Conservation (phyloP, 2,888 invertebrate genomes). For the Metopia argyrocephala region DNA sequence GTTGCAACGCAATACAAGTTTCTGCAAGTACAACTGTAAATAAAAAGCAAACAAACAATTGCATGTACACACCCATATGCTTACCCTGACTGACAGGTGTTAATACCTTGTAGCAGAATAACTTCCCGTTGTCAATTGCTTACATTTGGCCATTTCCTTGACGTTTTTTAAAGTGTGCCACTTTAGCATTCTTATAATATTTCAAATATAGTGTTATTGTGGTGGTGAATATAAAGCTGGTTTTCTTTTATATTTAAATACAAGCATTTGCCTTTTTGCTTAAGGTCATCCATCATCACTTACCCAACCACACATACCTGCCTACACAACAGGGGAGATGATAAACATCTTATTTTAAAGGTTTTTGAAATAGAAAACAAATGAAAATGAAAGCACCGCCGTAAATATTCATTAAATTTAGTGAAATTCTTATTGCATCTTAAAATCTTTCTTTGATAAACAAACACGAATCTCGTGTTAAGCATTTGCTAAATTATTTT, state of each 20-base stretch:
- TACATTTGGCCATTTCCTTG: slow-evolving; percentile 46
- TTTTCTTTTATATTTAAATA: slow-evolving; percentile 4
- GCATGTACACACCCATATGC: neutral
- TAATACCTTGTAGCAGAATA: slow-evolving; percentile 33
- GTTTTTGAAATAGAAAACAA: too few species aligned
- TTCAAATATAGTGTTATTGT: neutral
- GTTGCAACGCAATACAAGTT: neutral
- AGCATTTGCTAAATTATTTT: too few species aligned
- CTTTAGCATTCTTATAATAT: neutral
- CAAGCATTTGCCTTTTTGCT: slow-evolving; percentile 14
- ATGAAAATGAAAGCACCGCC: too few species aligned
- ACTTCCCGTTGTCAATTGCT: slow-evolving; percentile 43
- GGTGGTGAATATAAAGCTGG: neutral
- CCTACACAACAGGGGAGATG: neutral
- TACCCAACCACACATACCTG: neutral
- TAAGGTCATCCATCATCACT: neutral
- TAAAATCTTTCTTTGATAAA: too few species aligned
- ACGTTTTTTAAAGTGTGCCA: slow-evolving; percentile 1
- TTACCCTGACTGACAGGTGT: neutral
- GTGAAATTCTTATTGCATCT: too few species aligned
- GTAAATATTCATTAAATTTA: too few species aligned
- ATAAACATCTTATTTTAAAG: neutral
- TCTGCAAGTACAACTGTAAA: slow-evolving; percentile 24
- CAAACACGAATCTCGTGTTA: too few species aligned
- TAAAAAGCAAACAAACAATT: too few species aligned